These are phyloP conservation scores for Caenorhabditis brenneri DNA, from an alignment of 1,140 invertebrate genomes.

Conservation along the genomic window DNA sequence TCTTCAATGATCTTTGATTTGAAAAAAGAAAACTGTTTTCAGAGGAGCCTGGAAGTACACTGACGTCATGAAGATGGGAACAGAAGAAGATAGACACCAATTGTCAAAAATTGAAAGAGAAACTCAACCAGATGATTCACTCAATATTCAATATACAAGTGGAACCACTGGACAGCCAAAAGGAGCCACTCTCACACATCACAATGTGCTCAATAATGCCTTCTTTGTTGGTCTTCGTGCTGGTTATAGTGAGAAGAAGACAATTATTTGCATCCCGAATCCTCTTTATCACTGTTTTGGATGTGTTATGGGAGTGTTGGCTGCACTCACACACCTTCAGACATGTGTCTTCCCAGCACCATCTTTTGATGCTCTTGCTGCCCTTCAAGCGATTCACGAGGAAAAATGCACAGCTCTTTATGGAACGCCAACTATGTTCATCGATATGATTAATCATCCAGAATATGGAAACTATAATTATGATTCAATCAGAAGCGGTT, in stretches of 20 bases:
- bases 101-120: slow-evolving; percentile 72
- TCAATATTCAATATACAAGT: slow-evolving; percentile 70
- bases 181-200: slow-evolving; percentile 83
- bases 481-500: slow-evolving; percentile 62
- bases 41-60: slow-evolving; percentile 69
- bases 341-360: slow-evolving; percentile 79
- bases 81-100: slow-evolving; percentile 71
- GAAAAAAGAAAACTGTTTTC: slow-evolving; percentile 32
- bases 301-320: slow-evolving; percentile 78
- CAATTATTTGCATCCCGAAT: slow-evolving; percentile 77
- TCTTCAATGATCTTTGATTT: not conserved
- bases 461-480: slow-evolving; percentile 65
- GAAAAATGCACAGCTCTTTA: slow-evolving; percentile 79
- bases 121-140: slow-evolving; percentile 71
- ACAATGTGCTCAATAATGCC: slow-evolving; percentile 85
- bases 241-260: slow-evolving; percentile 73
- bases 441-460: slow-evolving; percentile 78
- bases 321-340: slow-evolving; percentile 76
- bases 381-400: slow-evolving; percentile 73
- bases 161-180: slow-evolving; percentile 86
- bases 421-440: slow-evolving; percentile 95
- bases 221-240: slow-evolving; percentile 77
- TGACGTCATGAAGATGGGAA: slow-evolving; percentile 67
- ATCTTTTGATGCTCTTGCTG: slow-evolving; percentile 78
- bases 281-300: slow-evolving; percentile 93